Base-by-base conservation (phyloP, 2,888 invertebrate genomes). In the Phasia obesa region DNA sequence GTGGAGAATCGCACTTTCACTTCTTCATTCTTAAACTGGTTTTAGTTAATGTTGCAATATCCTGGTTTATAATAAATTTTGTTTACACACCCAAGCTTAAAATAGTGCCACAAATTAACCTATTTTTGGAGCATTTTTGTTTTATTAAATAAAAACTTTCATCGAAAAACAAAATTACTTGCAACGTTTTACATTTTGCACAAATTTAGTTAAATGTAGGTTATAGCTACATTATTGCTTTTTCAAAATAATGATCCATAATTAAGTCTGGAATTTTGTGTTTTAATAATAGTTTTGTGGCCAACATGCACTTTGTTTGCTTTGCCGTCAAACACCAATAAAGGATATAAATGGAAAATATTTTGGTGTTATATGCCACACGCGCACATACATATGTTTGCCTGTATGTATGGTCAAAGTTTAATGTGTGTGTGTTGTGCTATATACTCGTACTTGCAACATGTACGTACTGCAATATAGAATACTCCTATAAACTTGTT, bases 211-310 rank as follows among this genome's bases (percentile, higher is more conserved):
- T 35, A 11, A 11, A 35, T 5, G 3, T 4, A 11, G 35, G 11
- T 11, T n/a, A 1, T 35, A 0, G 35, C 27, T 27, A 3, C 27
- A 3, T 27, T 27, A 6, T 27, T 13, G 0, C 15, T n/a, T 42
- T 7, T 25, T 44, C 13, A 23, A 35, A 31, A 53, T 9, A 69
- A 69, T 47, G 47, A 47, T 31, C 69, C 44, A 49, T 64, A 64
- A 75, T 64, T 64, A 70, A 31, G 53, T 64, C 55, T 69, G 64
- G 75, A 53, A 38, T 65, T 51, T 55, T n/a, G 53, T 47, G 38
- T 31, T 44, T 25, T 47, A 75, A 65, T 25, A 49, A 59, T 11
- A 17, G 15, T 74, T 42, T 5, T 38, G 38, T 23, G 25, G n/a
- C 47, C 19, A 44, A 62, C 27, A 71, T 53, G 65, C 59, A 17